A percentile compares a stretch with the other conserved stretches of the same genome.
phyloP scores from a whole-genome alignment of 1,140 invertebrate species.

The Ruditapes philippinarum region DNA sequence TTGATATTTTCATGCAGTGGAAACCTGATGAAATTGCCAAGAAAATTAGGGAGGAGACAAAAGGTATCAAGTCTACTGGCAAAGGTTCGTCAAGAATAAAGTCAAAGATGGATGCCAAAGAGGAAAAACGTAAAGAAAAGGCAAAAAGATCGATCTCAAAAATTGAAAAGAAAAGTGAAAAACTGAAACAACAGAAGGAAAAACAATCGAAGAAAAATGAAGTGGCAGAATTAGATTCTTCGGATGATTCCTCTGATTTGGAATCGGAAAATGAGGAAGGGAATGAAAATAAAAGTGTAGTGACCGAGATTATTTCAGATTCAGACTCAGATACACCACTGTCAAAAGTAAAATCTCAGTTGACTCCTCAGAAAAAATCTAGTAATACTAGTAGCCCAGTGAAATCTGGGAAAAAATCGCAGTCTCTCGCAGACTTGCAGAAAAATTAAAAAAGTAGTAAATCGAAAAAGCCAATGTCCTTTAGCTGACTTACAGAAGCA shows the following conservation, averaged over 20 bases:
- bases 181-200: constrained; percentile 41
- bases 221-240: constrained; percentile 30
- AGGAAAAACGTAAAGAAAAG: constrained; percentile 65
- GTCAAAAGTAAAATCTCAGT: constrained; percentile 32
- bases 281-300: not conserved
- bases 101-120: constrained; percentile 63
- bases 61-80: constrained; percentile 17
- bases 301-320: constrained; percentile 1
- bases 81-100: constrained; percentile 57
- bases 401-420: constrained; percentile 68
- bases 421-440: constrained; percentile 44
- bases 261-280: constrained; percentile 5
- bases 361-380: constrained; percentile 54
- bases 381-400: not conserved
- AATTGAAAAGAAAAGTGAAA: constrained; percentile 49
- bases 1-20: constrained; percentile 45
- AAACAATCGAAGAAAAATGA: constrained; percentile 45
- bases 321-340: constrained; percentile 60
- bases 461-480: constrained; percentile 42
- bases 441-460: constrained; percentile 66
- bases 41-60: constrained; percentile 61
- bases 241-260: constrained; percentile 44
- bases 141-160: constrained; percentile 71
- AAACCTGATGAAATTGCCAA: constrained; percentile 60
- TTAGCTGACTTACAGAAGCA: constrained; percentile 60